Percentiles rank a stretch among this genome's conserved stretches.
phyloP scores from a whole-genome alignment of 2,113 vertebrate genomes.

The Mirounga angustirostris region DNA sequence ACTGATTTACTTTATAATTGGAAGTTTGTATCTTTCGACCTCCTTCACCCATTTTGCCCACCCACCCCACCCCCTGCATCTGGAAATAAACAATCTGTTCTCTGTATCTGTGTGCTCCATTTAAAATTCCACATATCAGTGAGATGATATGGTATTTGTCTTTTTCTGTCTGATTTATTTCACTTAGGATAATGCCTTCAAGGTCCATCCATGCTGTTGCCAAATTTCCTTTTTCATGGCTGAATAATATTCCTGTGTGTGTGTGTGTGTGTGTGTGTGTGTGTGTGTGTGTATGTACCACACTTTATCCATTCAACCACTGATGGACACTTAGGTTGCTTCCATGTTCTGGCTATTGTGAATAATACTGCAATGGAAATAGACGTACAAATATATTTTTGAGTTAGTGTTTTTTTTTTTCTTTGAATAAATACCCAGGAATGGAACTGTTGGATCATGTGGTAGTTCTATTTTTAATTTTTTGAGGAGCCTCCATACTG shows the following conservation, averaged over 20 bases:
- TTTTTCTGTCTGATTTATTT: background rate
- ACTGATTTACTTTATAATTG: background rate
- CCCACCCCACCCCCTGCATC: background rate
- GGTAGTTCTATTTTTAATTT: conserved; percentile 2
- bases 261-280: too few species aligned
- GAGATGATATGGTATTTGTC: background rate
- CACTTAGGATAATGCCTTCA: background rate
- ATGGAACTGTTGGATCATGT: background rate
- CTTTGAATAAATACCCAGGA: background rate
- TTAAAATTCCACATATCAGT: background rate
- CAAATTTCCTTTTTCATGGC: background rate
- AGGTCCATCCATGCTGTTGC: background rate
- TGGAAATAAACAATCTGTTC: background rate
- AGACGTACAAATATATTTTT: background rate
- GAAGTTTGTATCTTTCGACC: background rate
- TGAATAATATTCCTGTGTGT: background rate
- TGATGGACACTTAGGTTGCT: background rate
- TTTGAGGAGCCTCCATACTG: background rate
- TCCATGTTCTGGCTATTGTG: background rate
- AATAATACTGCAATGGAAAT: background rate
- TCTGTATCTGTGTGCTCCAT: background rate
- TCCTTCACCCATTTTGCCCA: background rate
- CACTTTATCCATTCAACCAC: background rate
- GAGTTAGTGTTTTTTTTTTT: background rate
- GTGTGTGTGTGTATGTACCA: too few species aligned